Conservation (phyloP, 2,113 vertebrate species). For the Vombatus ursinus region DNA sequence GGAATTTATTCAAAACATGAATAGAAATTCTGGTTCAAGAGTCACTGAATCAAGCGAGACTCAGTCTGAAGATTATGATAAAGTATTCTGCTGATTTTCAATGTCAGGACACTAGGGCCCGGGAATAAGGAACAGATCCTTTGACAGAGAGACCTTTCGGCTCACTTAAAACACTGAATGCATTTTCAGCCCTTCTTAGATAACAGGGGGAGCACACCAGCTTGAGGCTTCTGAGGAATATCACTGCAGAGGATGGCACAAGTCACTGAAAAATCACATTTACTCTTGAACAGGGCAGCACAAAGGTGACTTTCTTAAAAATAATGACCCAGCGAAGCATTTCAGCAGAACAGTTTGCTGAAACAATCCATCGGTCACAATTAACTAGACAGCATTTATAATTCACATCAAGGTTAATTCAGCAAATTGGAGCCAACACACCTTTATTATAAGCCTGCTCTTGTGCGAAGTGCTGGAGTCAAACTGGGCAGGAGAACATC, state of each 20-base stretch:
- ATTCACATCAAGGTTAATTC: not conserved
- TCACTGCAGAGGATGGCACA: conserved; percentile 15
- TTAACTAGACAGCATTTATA: not conserved
- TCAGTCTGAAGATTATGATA: not conserved
- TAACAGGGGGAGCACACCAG: not conserved
- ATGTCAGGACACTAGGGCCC: not conserved
- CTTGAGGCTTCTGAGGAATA: conserved; percentile 16
- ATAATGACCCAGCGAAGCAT: conserved; percentile 16
- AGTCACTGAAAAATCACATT: not conserved
- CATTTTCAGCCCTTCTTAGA: not conserved
- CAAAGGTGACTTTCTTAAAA: conserved; percentile 34
- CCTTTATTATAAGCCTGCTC: not conserved
- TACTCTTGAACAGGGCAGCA: conserved; percentile 18
- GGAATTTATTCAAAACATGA: not conserved
- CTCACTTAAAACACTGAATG: not conserved
- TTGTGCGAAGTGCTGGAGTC: not conserved
- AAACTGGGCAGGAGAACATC: not conserved
- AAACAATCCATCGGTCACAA: conserved; percentile 19
- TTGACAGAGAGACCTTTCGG: not conserved
- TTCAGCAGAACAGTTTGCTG: not conserved
- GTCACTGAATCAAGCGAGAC: conserved; percentile 24
- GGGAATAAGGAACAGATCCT: not conserved
- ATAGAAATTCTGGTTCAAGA: conserved; percentile 22
- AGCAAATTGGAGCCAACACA: not conserved
- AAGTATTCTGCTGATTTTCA: conserved; percentile 24